phyloP scores from a whole-genome alignment of 2,113 vertebrate species.

The Festucalex cinctus region DNA sequence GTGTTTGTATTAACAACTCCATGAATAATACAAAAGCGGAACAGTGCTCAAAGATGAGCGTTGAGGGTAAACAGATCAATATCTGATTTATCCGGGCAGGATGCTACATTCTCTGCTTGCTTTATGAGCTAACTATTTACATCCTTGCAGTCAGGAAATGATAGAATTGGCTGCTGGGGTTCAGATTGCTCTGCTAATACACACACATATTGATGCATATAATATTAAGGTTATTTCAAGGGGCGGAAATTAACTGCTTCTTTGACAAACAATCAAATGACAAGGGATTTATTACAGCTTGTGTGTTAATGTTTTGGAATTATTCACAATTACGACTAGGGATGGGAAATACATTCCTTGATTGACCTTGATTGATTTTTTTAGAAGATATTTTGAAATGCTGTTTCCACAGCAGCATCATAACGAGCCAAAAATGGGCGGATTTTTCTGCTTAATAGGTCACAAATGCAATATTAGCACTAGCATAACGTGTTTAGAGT shows the following conservation, averaged over 20 bases:
- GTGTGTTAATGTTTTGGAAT: conserved; percentile 12
- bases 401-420: too few relatives aligned
- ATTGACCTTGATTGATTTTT: background rate
- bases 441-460: too few relatives aligned
- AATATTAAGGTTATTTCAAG: conserved; percentile 20
- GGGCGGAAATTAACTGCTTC: conserved; percentile 10
- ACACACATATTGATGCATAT: conserved; percentile 10
- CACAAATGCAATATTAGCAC: too few relatives aligned
- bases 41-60: conserved; percentile 32
- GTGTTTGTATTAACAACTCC: conserved; percentile 30
- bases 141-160: conserved; percentile 15
- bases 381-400: too few relatives aligned
- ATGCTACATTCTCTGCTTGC: conserved; percentile 12
- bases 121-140: conserved; percentile 8
- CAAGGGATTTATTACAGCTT: conserved; percentile 1
- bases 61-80: conserved; percentile 54
- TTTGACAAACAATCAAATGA: conserved; percentile 4
- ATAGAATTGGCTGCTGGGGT: background rate
- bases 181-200: background rate
- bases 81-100: conserved; percentile 45
- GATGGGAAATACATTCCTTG: background rate
- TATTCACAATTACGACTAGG: background rate
- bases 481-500: too few relatives aligned
- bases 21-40: conserved; percentile 52
- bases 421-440: too few relatives aligned